A percentile compares a stretch with the other conserved stretches of the same genome.
Conservation (phyloP, 2,888 invertebrate species). For the Phasia obesa region DNA sequence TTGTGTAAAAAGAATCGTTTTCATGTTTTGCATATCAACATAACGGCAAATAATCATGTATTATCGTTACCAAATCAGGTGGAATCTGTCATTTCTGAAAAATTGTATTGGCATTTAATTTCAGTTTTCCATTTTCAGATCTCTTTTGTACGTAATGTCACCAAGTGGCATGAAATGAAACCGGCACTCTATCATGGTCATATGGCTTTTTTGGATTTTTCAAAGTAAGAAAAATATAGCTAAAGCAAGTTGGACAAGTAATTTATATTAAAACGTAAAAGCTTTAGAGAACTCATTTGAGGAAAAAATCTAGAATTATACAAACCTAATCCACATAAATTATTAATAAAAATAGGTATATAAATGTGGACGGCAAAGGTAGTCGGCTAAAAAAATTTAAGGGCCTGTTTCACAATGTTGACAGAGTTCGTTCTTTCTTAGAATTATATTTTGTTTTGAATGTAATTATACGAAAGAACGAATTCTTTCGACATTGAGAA, state of each 20-base stretch:
- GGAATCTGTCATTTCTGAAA: background rate
- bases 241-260: background rate
- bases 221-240: constrained; percentile 85
- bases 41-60: constrained; percentile 97
- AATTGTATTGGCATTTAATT: background rate
- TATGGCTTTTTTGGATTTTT: constrained; percentile 97
- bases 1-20: constrained; percentile 89
- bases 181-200: constrained; percentile 99
- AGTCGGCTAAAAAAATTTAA: too few species aligned
- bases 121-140: constrained; percentile 77
- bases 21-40: constrained; percentile 96
- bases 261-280: too few species aligned
- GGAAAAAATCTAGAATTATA: too few species aligned
- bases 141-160: constrained; percentile 94
- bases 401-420: too few species aligned
- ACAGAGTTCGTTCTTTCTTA: too few species aligned
- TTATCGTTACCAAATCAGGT: constrained; percentile 94
- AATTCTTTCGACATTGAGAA: too few species aligned
- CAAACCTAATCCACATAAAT: too few species aligned
- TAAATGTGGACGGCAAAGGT: too few species aligned
- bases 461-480: too few species aligned
- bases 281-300: too few species aligned
- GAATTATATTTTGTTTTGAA: too few species aligned
- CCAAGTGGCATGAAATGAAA: constrained; percentile 93
- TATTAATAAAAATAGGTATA: too few species aligned